Base-by-base conservation (phyloP, 2,888 invertebrate genomes). In the Saturnia japonica region DNA sequence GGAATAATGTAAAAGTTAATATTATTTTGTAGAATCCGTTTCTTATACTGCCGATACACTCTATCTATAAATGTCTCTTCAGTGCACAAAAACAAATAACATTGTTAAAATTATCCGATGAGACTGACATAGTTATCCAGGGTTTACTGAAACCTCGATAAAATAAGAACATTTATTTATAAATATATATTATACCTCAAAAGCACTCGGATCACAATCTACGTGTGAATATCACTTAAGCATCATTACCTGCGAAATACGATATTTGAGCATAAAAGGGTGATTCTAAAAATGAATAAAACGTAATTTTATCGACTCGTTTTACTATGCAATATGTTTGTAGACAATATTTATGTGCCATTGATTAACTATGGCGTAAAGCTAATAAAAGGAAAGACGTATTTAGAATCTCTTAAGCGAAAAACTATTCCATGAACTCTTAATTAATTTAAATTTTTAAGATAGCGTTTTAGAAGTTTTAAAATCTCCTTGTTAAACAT, bases 191-290 rank as follows among this genome's bases (percentile, higher is more conserved):
- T 28, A 60, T 16, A 60, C 25, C 3, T 25, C 28, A 28, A 60
- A 25, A 60, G 25, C 25, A 28, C 57, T 60, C 28, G 57, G 6
- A 11, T 28, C 57, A n/a, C 64, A 40, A 34, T 19, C n/a, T 40
- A 70, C 67, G 54, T 66, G 66, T 67, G 64, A 68, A 69, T 73
- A 73, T 73, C 71, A 73, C 64, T 73, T 54, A 69, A 69, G 69
- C 71, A 54, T 69, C 72, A 71, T 71, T 73, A 71, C 71, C 69
- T 69, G n/a, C 68, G 70, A 68, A 73, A 73, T 67, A 68, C 68
- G 71, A 73, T 73, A 73, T 68, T 69, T 47, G 34, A 57, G 57
- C 45, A 69, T 54, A 70, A 72, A 71, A 69, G 67, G 67, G 69
- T 69, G 51, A 67, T 68, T 60, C 67, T 62, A 71, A 67, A 60